Conservation (phyloP, 1,140 invertebrate genomes). For the Zaprionus capensis region DNA sequence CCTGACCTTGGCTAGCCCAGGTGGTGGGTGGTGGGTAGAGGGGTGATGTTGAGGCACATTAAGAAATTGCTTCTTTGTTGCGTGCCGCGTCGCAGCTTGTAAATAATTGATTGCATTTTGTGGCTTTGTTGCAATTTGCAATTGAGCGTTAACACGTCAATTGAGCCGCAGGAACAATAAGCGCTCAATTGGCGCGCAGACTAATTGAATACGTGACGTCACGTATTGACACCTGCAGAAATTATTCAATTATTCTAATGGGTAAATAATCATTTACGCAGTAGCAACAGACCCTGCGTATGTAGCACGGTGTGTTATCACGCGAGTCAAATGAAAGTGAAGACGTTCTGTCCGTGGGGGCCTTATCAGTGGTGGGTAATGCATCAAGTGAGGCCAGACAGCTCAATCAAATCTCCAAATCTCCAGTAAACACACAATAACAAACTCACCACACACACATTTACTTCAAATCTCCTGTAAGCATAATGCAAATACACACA, state of each 20-base stretch:
- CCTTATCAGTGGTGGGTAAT: constrained; percentile 10
- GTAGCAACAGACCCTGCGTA: not conserved
- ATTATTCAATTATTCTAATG: constrained; percentile 13
- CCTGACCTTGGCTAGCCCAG: constrained; percentile 21
- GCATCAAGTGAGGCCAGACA: constrained; percentile 36
- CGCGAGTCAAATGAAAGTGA: constrained; percentile 28
- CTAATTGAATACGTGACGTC: constrained; percentile 39
- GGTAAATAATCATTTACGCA: not conserved
- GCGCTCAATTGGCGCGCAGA: constrained; percentile 22
- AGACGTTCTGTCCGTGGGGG: not conserved
- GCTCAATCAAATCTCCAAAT: constrained; percentile 4
- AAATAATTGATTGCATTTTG: constrained; percentile 35
- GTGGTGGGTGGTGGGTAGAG: not conserved
- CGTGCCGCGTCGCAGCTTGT: constrained; percentile 1
- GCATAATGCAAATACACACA: constrained; percentile 14
- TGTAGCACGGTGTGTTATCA: constrained; percentile 11
- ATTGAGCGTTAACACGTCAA: constrained; percentile 28
- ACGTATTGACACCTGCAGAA: constrained; percentile 24
- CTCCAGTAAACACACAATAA: too few species aligned
- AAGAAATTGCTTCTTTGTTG: constrained; percentile 29
- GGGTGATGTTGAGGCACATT: constrained; percentile 3
- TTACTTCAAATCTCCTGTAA: not conserved
- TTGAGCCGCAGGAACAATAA: constrained; percentile 14
- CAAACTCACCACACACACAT: too few species aligned
- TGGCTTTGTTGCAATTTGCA: constrained; percentile 13